Percentiles rank a stretch among this genome's conserved stretches.
phyloP scores from a whole-genome alignment of 2,888 invertebrate genomes.

The Fragum whitleyi region DNA sequence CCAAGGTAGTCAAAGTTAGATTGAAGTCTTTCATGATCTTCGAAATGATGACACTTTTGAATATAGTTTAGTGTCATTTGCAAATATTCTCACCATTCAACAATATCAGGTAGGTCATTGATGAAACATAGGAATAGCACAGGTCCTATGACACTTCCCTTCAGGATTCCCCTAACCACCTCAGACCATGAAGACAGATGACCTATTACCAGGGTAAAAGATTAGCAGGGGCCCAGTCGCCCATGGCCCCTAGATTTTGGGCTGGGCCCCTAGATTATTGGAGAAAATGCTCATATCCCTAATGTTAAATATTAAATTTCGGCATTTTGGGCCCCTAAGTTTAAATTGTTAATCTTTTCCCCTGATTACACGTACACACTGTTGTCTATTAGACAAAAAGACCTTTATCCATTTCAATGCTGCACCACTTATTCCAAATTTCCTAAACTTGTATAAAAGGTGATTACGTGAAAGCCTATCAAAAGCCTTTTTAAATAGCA shows the following conservation, averaged over 20 bases:
- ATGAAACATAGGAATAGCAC: too few relatives aligned
- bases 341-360: too few relatives aligned
- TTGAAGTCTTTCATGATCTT: neutral
- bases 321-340: too few relatives aligned
- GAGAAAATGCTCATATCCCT: too few relatives aligned
- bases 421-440: constrained; percentile 23
- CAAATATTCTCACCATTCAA: neutral
- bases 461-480: constrained; percentile 27
- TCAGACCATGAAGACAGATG: neutral
- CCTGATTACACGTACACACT: neutral
- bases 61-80: neutral
- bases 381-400: constrained; percentile 22
- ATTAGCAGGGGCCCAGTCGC: too few relatives aligned
- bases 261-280: too few relatives aligned
- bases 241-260: too few relatives aligned
- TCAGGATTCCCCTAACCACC: neutral
- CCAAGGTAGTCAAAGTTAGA: neutral
- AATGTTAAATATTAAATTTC: too few relatives aligned
- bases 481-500: constrained; percentile 35
- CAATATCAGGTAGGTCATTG: neutral
- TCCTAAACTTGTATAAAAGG: constrained; percentile 10
- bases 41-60: neutral
- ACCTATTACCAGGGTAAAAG: too few relatives aligned
- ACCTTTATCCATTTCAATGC: constrained; percentile 21
- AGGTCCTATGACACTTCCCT: constrained; percentile 4